These are phyloP conservation scores for Lithobates sylvaticus DNA, from an alignment of 2,797 vertebrate species.

Conservation along the genomic window DNA sequence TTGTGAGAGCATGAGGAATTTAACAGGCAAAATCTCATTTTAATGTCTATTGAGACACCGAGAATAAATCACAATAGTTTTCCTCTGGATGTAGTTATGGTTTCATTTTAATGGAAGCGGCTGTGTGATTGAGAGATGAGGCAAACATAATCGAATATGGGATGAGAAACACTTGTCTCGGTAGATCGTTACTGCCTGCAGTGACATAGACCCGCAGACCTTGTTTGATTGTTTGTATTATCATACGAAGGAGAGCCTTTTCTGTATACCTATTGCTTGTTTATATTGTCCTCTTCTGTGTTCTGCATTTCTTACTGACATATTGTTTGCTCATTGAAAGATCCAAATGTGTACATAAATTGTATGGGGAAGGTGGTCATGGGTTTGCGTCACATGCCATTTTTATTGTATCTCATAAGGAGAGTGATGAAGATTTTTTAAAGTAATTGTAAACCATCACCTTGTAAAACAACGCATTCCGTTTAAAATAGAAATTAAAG, in stretches of 20 bases:
- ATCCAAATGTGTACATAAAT: neutral
- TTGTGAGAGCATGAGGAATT: conserved; percentile 1
- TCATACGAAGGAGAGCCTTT: neutral
- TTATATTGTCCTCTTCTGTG: neutral
- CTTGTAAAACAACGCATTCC: no score
- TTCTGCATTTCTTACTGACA: neutral
- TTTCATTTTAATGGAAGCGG: conserved; percentile 18
- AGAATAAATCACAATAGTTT: neutral
- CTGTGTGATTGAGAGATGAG: conserved; percentile 11
- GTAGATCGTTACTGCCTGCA: neutral
- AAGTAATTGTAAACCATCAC: no score
- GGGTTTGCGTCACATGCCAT: no score
- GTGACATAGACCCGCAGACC: neutral
- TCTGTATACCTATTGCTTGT: neutral
- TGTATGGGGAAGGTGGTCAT: no score
- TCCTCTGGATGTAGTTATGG: neutral
- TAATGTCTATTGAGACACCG: neutral
- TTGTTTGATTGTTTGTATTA: neutral
- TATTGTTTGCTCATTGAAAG: neutral
- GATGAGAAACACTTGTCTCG: conserved; percentile 16
- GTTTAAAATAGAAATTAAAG: no score
- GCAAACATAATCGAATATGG: conserved; percentile 5
- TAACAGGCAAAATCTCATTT: neutral
- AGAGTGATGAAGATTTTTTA: no score
- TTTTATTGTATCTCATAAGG: no score